These are phyloP conservation scores for Phaetusa simplex DNA, from an alignment of 2,113 vertebrate genomes.

Conservation along the genomic window DNA sequence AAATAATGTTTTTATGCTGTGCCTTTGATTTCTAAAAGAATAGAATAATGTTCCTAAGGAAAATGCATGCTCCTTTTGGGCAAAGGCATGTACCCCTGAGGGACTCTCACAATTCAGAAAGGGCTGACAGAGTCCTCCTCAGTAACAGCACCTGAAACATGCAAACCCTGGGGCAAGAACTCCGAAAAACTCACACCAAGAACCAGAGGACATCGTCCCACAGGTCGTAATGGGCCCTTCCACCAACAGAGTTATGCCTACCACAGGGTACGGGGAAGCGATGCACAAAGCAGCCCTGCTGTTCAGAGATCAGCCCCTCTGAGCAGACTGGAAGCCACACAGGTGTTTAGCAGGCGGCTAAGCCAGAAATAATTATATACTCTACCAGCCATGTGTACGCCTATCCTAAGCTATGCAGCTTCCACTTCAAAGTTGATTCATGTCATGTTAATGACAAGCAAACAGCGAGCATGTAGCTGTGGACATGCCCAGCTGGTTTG, in stretches of 20 bases:
- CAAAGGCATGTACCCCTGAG: not conserved
- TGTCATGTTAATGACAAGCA: not conserved
- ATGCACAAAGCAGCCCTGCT: not conserved
- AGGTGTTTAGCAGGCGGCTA: not conserved
- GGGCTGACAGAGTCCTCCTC: not conserved
- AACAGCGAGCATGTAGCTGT: not conserved
- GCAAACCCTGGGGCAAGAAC: not conserved
- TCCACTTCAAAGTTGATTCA: not conserved
- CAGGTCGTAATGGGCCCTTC: not conserved
- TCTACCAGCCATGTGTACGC: not conserved
- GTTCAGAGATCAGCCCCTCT: not conserved
- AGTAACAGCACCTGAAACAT: not conserved
- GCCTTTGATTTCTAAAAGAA: not conserved
- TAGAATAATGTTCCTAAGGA: not conserved
- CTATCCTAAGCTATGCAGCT: not conserved
- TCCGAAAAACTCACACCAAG: not conserved
- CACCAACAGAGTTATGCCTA: not conserved
- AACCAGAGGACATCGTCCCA: not conserved
- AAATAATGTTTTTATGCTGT: not conserved
- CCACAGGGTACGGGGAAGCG: rapidly evolving
- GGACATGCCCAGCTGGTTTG: not conserved
- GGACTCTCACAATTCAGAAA: not conserved
- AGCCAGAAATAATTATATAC: not conserved
- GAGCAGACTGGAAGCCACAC: not conserved
- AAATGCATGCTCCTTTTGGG: not conserved